These are phyloP conservation scores for Caiman crocodilus DNA, from an alignment of 2,797 vertebrate genomes.

Conservation along the genomic window DNA sequence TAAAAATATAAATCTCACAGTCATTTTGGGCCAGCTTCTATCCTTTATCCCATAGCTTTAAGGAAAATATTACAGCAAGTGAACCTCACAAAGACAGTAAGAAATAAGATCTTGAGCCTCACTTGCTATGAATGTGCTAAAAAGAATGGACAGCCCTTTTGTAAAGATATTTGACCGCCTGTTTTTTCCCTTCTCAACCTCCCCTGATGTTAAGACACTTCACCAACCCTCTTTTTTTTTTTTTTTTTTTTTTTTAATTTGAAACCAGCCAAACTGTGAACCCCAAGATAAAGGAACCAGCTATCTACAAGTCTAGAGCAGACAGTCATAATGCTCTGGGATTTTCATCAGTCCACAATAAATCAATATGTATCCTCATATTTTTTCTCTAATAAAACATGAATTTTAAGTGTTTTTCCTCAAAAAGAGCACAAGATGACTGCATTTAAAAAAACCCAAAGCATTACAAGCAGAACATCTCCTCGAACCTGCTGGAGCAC, in stretches of 20 bases:
- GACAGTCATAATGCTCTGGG: conserved; percentile 25
- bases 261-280: conserved; percentile 42
- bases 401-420: conserved; percentile 16
- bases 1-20: not conserved
- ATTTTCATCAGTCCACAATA: not conserved
- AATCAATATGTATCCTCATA: not conserved
- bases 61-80: conserved; percentile 18
- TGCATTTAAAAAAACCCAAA: not conserved
- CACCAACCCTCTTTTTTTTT: not conserved
- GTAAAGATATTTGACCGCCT: not conserved
- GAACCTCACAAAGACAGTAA: not conserved
- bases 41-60: conserved; percentile 3
- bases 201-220: not conserved
- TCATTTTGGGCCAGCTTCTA: not conserved
- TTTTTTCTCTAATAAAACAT: conserved; percentile 29
- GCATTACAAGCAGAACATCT: conserved; percentile 1
- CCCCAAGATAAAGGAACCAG: conserved; percentile 30
- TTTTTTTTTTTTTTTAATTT: too few species aligned
- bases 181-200: conserved; percentile 2
- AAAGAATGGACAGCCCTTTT: not conserved
- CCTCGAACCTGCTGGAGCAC: conserved; percentile 12
- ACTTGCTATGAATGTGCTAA: not conserved
- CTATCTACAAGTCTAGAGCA: conserved; percentile 28
- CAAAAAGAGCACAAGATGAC: conserved; percentile 22
- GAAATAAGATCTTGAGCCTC: not conserved